Evolutionary conservation across 2,797 vertebrate genomes (phyloP).

Genomic region (Danio aesculapii): DNA sequence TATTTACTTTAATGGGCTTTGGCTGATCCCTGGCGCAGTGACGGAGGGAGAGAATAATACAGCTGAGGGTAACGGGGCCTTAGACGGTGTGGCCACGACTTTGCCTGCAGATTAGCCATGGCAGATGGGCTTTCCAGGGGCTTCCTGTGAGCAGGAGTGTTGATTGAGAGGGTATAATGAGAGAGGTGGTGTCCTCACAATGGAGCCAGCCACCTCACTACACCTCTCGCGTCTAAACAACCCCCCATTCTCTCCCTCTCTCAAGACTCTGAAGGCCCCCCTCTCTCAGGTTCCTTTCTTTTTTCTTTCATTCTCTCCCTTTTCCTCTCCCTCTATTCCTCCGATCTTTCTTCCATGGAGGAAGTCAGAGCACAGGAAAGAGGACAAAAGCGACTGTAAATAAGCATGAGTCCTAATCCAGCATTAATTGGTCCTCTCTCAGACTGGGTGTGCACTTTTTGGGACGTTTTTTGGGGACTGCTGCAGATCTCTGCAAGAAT

Average conservation of each 20-base stretch:
- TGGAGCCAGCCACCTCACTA: slow-evolving; percentile 96
- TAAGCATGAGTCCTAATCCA: slow-evolving; percentile 99
- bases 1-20: slow-evolving; percentile 99
- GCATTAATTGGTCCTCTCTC: slow-evolving; percentile 98
- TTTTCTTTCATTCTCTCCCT: slow-evolving; percentile 50
- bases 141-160: slow-evolving; percentile 99
- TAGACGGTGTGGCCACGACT: slow-evolving; percentile 94
- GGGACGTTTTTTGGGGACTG: slow-evolving; percentile 66
- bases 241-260: slow-evolving; percentile 85
- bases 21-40: slow-evolving; percentile 99
- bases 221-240: slow-evolving; percentile 98
- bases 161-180: slow-evolving; percentile 99
- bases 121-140: slow-evolving; percentile 99
- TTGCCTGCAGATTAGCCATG: slow-evolving; percentile 99
- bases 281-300: slow-evolving; percentile 45
- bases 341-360: slow-evolving; percentile 64
- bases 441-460: slow-evolving; percentile 90
- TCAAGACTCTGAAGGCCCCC: slow-evolving; percentile 82
- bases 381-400: slow-evolving; percentile 99
- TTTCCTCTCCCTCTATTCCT: slow-evolving; percentile 48
- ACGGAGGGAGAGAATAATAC: slow-evolving; percentile 99
- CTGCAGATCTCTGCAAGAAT: slow-evolving; percentile 74
- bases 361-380: slow-evolving; percentile 98
- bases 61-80: slow-evolving; percentile 93
- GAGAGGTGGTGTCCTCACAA: slow-evolving; percentile 99